Evolutionary conservation across 2,113 vertebrate genomes (phyloP).

Genomic region (Prolemur simus): DNA sequence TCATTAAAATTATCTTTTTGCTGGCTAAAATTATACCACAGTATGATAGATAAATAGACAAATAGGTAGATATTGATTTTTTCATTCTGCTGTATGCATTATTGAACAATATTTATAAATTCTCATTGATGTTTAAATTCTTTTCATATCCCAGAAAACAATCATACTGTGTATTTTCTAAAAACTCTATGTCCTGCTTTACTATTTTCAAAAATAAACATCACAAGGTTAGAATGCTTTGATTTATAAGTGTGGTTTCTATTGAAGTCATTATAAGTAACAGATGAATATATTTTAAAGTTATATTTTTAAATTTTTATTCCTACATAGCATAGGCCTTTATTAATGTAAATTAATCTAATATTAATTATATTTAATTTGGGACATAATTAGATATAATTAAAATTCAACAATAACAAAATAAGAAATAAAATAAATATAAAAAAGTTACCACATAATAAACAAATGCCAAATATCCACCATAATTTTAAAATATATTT

Average conservation of each 20-base stretch:
- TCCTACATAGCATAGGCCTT: background rate
- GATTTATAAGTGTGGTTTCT: background rate
- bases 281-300: background rate
- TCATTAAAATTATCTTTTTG: conserved; percentile 62
- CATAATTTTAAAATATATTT: background rate
- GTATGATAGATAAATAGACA: background rate
- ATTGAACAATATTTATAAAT: background rate
- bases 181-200: background rate
- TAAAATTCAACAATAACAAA: background rate
- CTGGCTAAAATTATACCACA: background rate
- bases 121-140: background rate
- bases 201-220: background rate
- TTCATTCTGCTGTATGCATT: background rate
- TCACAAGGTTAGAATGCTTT: background rate
- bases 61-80: background rate
- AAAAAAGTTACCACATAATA: background rate
- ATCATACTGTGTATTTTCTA: background rate
- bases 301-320: background rate
- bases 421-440: background rate
- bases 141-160: background rate
- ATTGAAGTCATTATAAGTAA: background rate
- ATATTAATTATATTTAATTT: background rate
- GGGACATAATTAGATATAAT: background rate
- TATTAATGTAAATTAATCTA: background rate
- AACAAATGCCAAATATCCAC: background rate